phyloP scores from a whole-genome alignment of 1,140 invertebrate species.

The Brachionus koreanus region DNA sequence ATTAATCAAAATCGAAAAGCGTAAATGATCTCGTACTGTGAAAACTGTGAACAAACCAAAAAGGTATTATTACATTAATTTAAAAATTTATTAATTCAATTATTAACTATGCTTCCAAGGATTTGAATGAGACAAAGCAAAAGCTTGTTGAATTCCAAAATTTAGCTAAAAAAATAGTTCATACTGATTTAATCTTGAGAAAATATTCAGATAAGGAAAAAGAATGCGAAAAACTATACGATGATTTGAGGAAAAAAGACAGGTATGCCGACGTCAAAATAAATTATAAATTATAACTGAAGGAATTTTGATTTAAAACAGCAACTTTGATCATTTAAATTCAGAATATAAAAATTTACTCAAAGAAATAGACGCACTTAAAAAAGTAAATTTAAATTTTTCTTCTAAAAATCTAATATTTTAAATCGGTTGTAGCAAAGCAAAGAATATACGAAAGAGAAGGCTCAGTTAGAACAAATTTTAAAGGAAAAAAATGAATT shows the following conservation, averaged over 20 bases:
- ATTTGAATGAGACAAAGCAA: conserved; percentile 25
- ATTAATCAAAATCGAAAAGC: background rate
- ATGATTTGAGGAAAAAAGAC: conserved; percentile 24
- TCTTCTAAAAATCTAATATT: background rate
- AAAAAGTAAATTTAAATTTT: conserved; percentile 13
- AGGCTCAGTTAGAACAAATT: background rate
- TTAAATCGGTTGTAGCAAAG: background rate
- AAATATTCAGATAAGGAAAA: conserved; percentile 37
- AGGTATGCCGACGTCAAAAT: background rate
- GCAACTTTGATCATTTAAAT: conserved; percentile 11
- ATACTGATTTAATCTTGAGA: conserved; percentile 29
- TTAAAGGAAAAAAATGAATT: background rate
- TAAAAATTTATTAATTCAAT: background rate
- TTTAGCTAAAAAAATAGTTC: conserved; percentile 38
- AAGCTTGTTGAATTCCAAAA: conserved; percentile 36
- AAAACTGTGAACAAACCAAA: conserved; percentile 40
- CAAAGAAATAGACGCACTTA: background rate
- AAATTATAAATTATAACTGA: background rate
- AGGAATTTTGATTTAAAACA: background rate
- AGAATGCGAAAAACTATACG: background rate
- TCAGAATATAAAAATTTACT: conserved; percentile 1
- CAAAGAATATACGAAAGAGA: conserved; percentile 19
- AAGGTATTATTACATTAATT: background rate
- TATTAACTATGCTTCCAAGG: background rate
- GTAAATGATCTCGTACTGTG: conserved; percentile 33